Conservation (phyloP, 2,797 vertebrate genomes). For the Coregonus ussuriensis region DNA sequence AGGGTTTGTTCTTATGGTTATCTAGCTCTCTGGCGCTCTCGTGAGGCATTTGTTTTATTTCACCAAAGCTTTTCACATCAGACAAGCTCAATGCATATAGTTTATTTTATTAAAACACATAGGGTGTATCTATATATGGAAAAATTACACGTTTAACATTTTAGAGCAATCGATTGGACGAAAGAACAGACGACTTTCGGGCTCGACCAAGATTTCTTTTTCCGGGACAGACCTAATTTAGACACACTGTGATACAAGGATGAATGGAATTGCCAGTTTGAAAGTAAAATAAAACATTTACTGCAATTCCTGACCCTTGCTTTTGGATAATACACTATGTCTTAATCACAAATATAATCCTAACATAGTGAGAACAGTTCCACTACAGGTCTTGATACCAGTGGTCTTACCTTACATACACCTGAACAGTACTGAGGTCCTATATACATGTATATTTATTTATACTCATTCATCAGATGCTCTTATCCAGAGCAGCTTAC, state of each 20-base stretch:
- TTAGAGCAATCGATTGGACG: too few species aligned
- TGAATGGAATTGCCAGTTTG: background rate
- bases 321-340: background rate
- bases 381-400: background rate
- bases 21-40: too few species aligned
- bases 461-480: background rate
- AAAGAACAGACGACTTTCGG: too few species aligned
- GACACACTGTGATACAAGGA: background rate
- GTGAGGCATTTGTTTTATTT: too few species aligned
- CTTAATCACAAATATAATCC: background rate
- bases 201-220: too few species aligned
- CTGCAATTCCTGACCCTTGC: background rate
- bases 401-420: background rate
- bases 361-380: background rate
- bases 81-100: too few species aligned
- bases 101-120: too few species aligned
- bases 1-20: too few species aligned
- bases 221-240: background rate
- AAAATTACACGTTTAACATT: too few species aligned
- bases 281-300: background rate
- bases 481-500: background rate
- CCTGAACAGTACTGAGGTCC: background rate
- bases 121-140: too few species aligned
- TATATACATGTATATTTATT: background rate
- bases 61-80: too few species aligned